Base-by-base conservation (phyloP, 2,888 invertebrate species). In the Spialia ferax region DNA sequence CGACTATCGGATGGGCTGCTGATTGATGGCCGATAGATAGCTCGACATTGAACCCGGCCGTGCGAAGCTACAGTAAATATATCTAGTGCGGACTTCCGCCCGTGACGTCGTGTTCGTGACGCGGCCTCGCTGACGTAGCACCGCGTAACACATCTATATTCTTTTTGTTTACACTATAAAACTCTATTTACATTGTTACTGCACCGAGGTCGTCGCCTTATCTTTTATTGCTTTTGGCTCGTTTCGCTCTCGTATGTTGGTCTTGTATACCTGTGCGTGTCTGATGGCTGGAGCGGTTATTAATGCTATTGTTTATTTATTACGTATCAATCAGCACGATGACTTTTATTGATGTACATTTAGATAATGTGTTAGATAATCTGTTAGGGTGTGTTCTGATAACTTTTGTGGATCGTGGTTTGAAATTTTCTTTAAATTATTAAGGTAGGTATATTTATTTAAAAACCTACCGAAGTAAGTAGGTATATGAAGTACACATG, bases 1-100 rank as follows among this genome's bases (percentile, higher is more conserved):
- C 73, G 74, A 66, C 74, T 75, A 73, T 72, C 73, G 75, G 69
- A 35, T 42, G 38, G 61, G 57, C 63, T 75, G 81, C 77, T 93
- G 93, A 93, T 93, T 93, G 93, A 93, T 93, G 91, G 87, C 75
- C 93, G 86, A 93, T 92, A 91, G 93, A 91, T 90, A 84, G 84
- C 79, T 82, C 89, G 92, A 92, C 93, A 93, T 93, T 93, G 93
- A 93, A 92, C 92, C 87, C 92, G 86, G 74, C 76, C 50, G 77
- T 80, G 81, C 81, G 79, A 79, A 78, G 78, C 82, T 78, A 79
- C 84, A 81, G 80, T 86, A 87, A 87, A 88, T 86, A 89, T 86
- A 91, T 89, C 88, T 88, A 88, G 81, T 81, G 83, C 87, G 88
- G 86, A 90, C 91, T 89, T 92, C 93, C 91, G 90, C 77, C 82